A percentile compares a stretch with the other conserved stretches of the same genome.
Evolutionary conservation across 1,140 invertebrate genomes (phyloP).

Genomic region (Drosophila seguyi): DNA sequence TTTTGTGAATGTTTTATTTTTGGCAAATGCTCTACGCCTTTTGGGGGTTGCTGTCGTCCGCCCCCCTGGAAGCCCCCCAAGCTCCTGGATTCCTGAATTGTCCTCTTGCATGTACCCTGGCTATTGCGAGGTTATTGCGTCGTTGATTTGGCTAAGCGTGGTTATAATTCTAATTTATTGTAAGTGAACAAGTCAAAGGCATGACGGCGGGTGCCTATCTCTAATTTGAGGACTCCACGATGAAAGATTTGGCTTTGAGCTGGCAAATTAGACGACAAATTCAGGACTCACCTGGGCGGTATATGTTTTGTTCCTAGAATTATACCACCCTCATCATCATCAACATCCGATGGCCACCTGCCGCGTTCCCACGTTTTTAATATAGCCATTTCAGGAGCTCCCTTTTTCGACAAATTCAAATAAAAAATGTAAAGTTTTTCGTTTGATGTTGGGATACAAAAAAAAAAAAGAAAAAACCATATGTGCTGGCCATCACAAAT

Average conservation of each 20-base stretch:
- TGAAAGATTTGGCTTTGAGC: conserved; percentile 5
- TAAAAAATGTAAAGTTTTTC: conserved; percentile 35
- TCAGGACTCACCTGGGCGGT: conserved; percentile 19
- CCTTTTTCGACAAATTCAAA: conserved; percentile 16
- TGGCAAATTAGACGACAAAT: conserved; percentile 30
- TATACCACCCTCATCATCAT: conserved; percentile 1
- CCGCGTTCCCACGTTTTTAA: conserved; percentile 40
- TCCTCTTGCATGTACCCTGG: conserved; percentile 67
- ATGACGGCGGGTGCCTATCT: conserved; percentile 25
- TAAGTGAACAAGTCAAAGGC: conserved; percentile 64
- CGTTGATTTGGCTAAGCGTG: conserved; percentile 80
- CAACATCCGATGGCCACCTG: conserved; percentile 26
- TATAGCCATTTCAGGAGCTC: conserved; percentile 26
- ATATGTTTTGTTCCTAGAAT: conserved; percentile 7
- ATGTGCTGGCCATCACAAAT: conserved; percentile 22
- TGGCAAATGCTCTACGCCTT: conserved; percentile 38
- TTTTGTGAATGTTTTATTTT: conserved; percentile 47
- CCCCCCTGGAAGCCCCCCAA: conserved; percentile 3
- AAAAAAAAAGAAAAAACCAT: conserved; percentile 17
- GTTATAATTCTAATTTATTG: conserved; percentile 80
- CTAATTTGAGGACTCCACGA: neutral
- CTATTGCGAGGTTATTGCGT: conserved; percentile 75
- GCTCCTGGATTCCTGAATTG: conserved; percentile 42
- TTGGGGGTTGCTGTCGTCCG: conserved; percentile 63
- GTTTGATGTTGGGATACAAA: conserved; percentile 39